Evolutionary conservation across 2,888 invertebrate genomes (phyloP), one percentile per base, ranked within the genome.

Genomic region (Choristoneura rosaceana): DNA sequence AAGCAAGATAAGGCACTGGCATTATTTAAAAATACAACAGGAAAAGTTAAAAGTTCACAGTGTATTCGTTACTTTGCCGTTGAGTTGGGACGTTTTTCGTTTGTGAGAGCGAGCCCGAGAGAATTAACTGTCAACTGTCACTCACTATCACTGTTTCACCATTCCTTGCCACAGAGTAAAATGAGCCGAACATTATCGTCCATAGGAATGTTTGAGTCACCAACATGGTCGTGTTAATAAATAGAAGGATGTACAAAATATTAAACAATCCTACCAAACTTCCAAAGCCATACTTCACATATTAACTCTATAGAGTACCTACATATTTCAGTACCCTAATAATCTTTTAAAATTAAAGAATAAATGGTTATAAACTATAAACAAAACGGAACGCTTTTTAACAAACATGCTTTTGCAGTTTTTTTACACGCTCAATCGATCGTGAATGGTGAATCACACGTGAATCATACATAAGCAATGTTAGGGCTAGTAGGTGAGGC

Each of bases 101-200:
- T 61, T 12, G 12, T 33, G 15, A 14, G 12, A 52, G 41, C 33
- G n/a, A 47, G 38, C 9, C 25, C 25, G 25, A 25, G 25, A 25
- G 25, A 25, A 25, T 25, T 25, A 25, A 25, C 25, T 25, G 25
- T 25, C 25, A 25, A 25, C 25, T 25, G 25, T 25, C 25, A 25
- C 25, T 25, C 25, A 25, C 25, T 25, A 25, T n/a, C n/a, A n/a
- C n/a, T n/a, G n/a, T n/a, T n/a, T n/a, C n/a, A n/a, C n/a, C n/a
- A n/a, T n/a, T n/a, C n/a, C n/a, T 64, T 33, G 15, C 70, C 70
- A 70, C 70, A 70, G 70, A 70, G 55, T 41, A 70, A 14, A 4
- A 65, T 4, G 59, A 38, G 4, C 10, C 59, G 3, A 33, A 5
- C 50, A 15, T 7, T 5, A 8, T 17, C 25, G n/a, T n/a, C n/a